Base-by-base conservation (phyloP, 2,888 invertebrate genomes). In the Lycophotia porphyrea region DNA sequence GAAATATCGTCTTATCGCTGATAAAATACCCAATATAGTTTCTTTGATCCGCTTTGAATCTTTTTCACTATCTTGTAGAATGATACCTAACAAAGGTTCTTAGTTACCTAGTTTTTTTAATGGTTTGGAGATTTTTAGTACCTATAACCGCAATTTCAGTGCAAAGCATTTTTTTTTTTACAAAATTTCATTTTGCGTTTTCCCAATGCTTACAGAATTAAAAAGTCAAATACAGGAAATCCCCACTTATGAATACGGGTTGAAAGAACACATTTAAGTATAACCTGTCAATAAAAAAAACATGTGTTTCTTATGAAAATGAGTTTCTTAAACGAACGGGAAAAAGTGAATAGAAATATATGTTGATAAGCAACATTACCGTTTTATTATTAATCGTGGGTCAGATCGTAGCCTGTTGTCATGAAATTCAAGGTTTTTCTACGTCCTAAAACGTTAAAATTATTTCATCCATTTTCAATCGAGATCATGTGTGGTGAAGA, bases 281-380 rank as follows among this genome's bases (percentile, higher is more conserved):
- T 27, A 39, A 21, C 4, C 24, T 27, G 55, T 58, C 42, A 82
- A 60, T 18, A 36, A 65, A 81, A 71, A 63, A 69, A 34, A 13
- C 21, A 18, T 34, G 18, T 69, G 15, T 55, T 66, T 47, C 47
- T 47, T 52, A 39, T 66, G 65, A 61, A 82, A 75, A 71, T 42
- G 42, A 13, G 42, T 42, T 42, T 42, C 7, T 36, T 36, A 75
- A 71, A 36, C 55, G 36, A 80, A 82, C 78, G 66, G 69, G 55
- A 71, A 80, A 78, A 83, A 70, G 55, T 71, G 66, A 82, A 77
- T 78, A 70, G 39, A 82, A 61, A 82, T 82, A 42, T 70, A 78
- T 82, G 78, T 34, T 65, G 58, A 82, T 82, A 68, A 15, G 27
- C 42, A 68, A 34, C 4, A 24, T 18, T 42, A 76, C 49, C n/a